Base-by-base conservation (phyloP, 2,797 vertebrate species). In the Melanotaenia trifasciata region DNA sequence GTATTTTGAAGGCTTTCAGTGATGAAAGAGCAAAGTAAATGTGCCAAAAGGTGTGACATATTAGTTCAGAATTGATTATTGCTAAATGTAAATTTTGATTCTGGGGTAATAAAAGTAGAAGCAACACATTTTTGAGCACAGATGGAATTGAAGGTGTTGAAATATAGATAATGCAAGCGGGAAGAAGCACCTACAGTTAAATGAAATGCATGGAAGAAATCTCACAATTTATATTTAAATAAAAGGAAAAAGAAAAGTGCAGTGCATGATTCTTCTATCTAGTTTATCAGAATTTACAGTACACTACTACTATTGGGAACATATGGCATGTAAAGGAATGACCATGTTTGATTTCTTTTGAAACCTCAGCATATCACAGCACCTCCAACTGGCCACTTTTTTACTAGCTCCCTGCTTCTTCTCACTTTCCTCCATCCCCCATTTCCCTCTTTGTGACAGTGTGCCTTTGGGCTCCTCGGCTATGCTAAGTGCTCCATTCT, bases 401-500 rank as follows among this genome's bases (percentile, higher is more conserved):
- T 61, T 16, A 64, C 69, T 6, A 43, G 22, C 33, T 43, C 51
- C 3, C 36, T 56, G 11, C 68, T 61, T 30, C 0, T 26, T 36
- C 14, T 26, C 12, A 0, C 36, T 59, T 81, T 56, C 53, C 69
- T 78, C 22, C 62, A 50, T 61, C 32, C 66, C 58, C 71, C 3
- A 56, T 58, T 51, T 74, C 36, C 70, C 56, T 75, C 78, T 81
- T 43, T 81, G 81, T 86, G 84, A 89, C 79, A 81, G 79, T 88
- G 80, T 78, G 90, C 84, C 89, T 87, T 82, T 79, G 79, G 83
- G 85, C 85, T 87, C 62, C 84, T 81, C 73, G 0, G 74, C 79
- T 50, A 72, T 82, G 67, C 84, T 90, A 91, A 90, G 91, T 5
- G 74, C 76, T 88, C 84, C 72, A 75, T 89, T 91, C 88, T 92